Conservation (phyloP, 1,140 invertebrate genomes). For the Druon quercuslanigerum region DNA sequence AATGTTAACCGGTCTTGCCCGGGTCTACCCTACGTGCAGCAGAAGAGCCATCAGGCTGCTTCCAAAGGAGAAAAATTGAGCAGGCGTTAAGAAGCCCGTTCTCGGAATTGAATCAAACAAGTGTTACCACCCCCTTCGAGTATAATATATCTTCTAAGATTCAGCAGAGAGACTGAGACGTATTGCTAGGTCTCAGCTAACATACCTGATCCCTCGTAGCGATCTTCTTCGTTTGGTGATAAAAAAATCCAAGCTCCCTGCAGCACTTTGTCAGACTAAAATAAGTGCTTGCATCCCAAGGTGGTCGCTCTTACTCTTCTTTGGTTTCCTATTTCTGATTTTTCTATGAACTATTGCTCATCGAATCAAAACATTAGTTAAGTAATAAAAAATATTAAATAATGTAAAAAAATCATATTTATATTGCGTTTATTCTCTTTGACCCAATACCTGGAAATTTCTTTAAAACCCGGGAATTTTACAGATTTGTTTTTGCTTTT, state of each 20-base stretch:
- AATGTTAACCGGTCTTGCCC: no score
- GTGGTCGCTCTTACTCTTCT: slow-evolving; percentile 31
- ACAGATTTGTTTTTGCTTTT: no score
- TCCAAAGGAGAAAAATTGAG: slow-evolving; percentile 64
- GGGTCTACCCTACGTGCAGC: no score
- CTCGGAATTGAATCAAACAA: slow-evolving; percentile 70
- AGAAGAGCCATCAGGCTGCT: background rate
- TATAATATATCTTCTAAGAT: slow-evolving; percentile 65
- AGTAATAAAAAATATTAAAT: no score
- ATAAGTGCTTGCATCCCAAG: background rate
- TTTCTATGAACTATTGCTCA: background rate
- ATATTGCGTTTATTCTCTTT: no score
- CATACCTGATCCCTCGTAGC: slow-evolving; percentile 57
- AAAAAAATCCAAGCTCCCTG: slow-evolving; percentile 31
- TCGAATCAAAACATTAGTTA: no score
- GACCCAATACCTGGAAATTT: no score
- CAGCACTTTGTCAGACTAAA: slow-evolving; percentile 10
- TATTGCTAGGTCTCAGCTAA: slow-evolving; percentile 52
- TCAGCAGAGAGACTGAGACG: slow-evolving; percentile 58
- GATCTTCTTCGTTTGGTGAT: slow-evolving; percentile 43
- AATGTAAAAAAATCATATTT: no score
- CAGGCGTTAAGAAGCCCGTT: slow-evolving; percentile 57
- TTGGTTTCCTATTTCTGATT: background rate
- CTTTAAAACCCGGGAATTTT: no score
- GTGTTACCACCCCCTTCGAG: slow-evolving; percentile 64